phyloP scores from a whole-genome alignment of 1,140 invertebrate species.

The Chironomus tepperi region DNA sequence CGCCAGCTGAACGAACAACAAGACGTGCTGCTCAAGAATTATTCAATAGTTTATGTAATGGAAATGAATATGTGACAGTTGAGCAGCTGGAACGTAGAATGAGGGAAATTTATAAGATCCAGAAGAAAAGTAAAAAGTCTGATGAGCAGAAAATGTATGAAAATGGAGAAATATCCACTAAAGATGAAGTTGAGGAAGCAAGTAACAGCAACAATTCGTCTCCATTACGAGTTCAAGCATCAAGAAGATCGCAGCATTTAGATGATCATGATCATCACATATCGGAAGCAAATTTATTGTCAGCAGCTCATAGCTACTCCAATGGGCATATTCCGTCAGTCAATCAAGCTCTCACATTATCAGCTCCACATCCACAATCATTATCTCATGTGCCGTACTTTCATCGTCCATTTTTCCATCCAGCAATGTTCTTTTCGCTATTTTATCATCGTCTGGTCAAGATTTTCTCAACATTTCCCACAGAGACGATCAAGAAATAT shows the following conservation, averaged over 20 bases:
- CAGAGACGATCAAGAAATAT: conserved; percentile 50
- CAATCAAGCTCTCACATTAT: conserved; percentile 59
- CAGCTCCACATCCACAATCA: conserved; percentile 51
- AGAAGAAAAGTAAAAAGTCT: conserved; percentile 35
- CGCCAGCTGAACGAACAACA: conserved; percentile 74
- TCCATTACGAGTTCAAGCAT: neutral
- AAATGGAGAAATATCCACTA: conserved; percentile 26
- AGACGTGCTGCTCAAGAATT: conserved; percentile 74
- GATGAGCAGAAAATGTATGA: conserved; percentile 32
- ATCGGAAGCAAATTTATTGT: conserved; percentile 68
- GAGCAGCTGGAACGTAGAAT: conserved; percentile 62
- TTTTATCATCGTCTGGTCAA: conserved; percentile 58
- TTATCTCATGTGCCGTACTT: conserved; percentile 59
- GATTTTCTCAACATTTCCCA: conserved; percentile 49
- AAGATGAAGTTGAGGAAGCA: conserved; percentile 33
- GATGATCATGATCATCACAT: conserved; percentile 42
- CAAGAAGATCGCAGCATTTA: neutral
- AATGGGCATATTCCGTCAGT: conserved; percentile 67
- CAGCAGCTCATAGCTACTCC: conserved; percentile 70
- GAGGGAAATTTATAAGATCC: conserved; percentile 50
- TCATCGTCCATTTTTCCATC: conserved; percentile 60
- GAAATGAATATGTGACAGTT: conserved; percentile 75
- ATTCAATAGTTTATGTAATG: conserved; percentile 73
- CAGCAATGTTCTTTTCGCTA: conserved; percentile 55
- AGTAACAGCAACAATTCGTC: conserved; percentile 18